Evolutionary conservation across 2,113 vertebrate genomes (phyloP).

Genomic region (Lycaon pictus): DNA sequence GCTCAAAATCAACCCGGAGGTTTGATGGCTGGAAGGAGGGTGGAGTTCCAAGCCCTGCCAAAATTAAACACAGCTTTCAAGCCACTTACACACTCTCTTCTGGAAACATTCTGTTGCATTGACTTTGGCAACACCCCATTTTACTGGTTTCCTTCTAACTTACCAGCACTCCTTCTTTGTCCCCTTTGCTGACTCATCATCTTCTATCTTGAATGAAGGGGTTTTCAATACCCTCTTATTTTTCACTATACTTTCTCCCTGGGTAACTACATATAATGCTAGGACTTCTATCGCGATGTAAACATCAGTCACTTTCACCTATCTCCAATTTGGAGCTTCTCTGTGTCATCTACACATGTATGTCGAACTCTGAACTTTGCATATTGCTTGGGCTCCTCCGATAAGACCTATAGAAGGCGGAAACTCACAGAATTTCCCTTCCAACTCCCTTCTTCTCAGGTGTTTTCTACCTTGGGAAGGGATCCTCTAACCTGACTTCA

Average conservation of each 20-base stretch:
- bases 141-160: constrained; percentile 30
- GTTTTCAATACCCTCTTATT: neutral
- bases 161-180: neutral
- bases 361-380: neutral
- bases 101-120: neutral
- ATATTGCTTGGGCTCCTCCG: neutral
- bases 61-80: constrained; percentile 69
- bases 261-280: neutral
- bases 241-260: neutral
- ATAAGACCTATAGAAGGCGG: neutral
- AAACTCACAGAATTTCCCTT: neutral
- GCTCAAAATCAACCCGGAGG: neutral
- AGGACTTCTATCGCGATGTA: neutral
- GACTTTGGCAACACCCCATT: constrained; percentile 35
- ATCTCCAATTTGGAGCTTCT: neutral
- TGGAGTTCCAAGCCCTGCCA: constrained; percentile 27
- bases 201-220: neutral
- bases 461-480: neutral
- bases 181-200: neutral
- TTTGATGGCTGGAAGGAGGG: constrained; percentile 7
- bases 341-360: neutral
- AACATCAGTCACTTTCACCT: neutral
- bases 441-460: neutral
- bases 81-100: neutral
- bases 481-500: neutral